Conservation (phyloP, 1,140 invertebrate genomes). For the Bursaphelenchus mucronatus region DNA sequence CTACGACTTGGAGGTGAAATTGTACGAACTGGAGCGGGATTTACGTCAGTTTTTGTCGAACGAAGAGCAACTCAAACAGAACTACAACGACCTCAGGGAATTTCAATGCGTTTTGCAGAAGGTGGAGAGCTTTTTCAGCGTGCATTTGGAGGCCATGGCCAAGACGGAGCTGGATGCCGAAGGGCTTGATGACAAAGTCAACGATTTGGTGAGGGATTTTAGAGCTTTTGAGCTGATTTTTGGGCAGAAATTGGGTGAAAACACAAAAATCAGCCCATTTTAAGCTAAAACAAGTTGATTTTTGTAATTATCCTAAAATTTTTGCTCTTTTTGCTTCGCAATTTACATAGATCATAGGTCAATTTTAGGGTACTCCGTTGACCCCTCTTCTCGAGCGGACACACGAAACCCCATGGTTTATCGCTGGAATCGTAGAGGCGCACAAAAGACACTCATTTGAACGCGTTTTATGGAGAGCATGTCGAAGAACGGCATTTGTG, state of each 20-base stretch:
- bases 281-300: not conserved
- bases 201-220: conserved; percentile 40
- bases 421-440: conserved; percentile 67
- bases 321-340: not conserved
- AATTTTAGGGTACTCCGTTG: conserved; percentile 37
- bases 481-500: conserved; percentile 79
- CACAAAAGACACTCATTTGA: conserved; percentile 92
- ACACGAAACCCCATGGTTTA: conserved; percentile 46
- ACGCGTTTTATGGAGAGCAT: conserved; percentile 94
- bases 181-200: conserved; percentile 31
- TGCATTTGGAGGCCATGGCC: conserved; percentile 53
- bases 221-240: not conserved
- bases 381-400: conserved; percentile 35
- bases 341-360: not conserved
- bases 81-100: conserved; percentile 52
- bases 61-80: conserved; percentile 47
- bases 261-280: conserved; percentile 6
- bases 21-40: conserved; percentile 53
- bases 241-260: conserved; percentile 13
- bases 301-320: conserved; percentile 17
- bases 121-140: conserved; percentile 58
- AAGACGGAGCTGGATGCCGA: conserved; percentile 50
- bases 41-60: conserved; percentile 52
- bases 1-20: conserved; percentile 56
- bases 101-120: conserved; percentile 50